phyloP scores from a whole-genome alignment of 1,140 invertebrate species.

The Rhysida immarginata region DNA sequence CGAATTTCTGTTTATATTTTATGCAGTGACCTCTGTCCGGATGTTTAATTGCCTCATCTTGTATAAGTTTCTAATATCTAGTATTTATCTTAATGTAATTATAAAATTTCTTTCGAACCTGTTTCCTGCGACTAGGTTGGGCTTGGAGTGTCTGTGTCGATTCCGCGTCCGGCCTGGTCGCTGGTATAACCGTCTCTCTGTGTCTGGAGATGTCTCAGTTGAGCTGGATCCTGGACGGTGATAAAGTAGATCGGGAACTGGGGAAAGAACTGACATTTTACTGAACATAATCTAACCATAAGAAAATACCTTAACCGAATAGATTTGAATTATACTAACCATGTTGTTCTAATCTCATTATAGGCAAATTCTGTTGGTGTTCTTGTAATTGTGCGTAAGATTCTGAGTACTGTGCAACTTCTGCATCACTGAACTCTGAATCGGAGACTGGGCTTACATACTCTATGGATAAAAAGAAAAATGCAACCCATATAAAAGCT shows the following conservation, averaged over 20 bases:
- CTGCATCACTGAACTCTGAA: constrained; percentile 8
- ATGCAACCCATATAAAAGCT: too few relatives aligned
- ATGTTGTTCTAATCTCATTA: background rate
- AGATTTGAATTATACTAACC: too few relatives aligned
- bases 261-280: background rate
- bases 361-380: background rate
- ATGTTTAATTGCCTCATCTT: too few relatives aligned
- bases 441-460: constrained; percentile 6
- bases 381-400: constrained; percentile 1
- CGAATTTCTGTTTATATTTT: too few relatives aligned
- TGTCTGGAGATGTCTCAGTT: background rate
- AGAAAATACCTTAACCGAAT: background rate
- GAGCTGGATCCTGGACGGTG: constrained; percentile 3
- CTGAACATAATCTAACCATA: background rate
- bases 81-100: too few relatives aligned
- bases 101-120: too few relatives aligned
- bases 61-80: too few relatives aligned
- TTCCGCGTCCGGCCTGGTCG: constrained; percentile 4
- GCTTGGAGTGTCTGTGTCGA: background rate
- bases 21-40: too few relatives aligned
- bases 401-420: constrained; percentile 3
- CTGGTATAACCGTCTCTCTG: background rate
- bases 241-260: constrained; percentile 6
- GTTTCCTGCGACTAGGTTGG: constrained; percentile 2
- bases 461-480: background rate